Evolutionary conservation across 2,888 invertebrate species (phyloP), one percentile per base, ranked within the genome.

Genomic region (Synanthedon tipuliformis): DNA sequence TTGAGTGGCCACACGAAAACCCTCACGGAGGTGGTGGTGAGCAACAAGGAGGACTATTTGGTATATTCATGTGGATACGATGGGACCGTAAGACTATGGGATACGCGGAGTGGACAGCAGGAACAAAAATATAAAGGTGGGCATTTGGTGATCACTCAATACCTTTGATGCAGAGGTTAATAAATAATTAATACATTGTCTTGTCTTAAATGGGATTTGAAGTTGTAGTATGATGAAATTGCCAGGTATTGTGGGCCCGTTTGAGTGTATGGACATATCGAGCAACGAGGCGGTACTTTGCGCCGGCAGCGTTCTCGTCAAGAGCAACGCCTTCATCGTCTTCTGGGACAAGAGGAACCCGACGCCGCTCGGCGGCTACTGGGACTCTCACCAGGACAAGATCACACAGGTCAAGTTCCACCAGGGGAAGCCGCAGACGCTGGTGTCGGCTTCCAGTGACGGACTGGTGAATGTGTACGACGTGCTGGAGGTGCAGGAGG

Each of bases 391-490:
- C 69, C 90, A 91, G 54, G 94, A 95, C 73, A 95, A 95, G 72
- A 89, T 96, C 13, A 93, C 94, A 7, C 90, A 92, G 81, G 88
- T 94, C 0, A 88, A 89, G 68, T 96, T 96, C 75, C 93, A 95
- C 87, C 89, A 90, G 52, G 75, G 68, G 7, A 90, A 93, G 68
- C 78, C 89, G 3, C 91, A 94, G 71, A 75, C 88, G 7, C 66
- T 97, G 53, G 90, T 92, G 12, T 91, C 95, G 0, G 94, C 95
- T 0, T 93, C 95, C 1, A 89, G 91, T 0, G 97, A 97, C 75
- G 96, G 96, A 0, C 86, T 97, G 13, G 90, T 97, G 1, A 97
- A 97, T 78, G 70, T 95, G 3, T 97, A 92, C 76, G 93, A 97
- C 74, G 86, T 97, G 18, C 88, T 89, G 51, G 89, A 95, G 69